Evolutionary conservation across 2,797 vertebrate genomes (phyloP).

Genomic region (Sebastes diaconus): DNA sequence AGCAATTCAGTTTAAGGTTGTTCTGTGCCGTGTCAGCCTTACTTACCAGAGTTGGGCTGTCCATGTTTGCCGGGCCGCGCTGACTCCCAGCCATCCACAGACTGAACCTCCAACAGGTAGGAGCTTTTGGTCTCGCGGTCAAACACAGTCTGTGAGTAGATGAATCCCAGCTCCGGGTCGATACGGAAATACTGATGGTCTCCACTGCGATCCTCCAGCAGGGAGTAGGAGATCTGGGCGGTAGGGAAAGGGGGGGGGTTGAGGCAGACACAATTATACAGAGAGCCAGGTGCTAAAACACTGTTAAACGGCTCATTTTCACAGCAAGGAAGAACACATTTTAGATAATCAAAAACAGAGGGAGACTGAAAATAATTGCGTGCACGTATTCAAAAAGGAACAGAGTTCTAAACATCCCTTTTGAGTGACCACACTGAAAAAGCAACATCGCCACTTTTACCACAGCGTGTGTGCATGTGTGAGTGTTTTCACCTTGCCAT

Average conservation of each 20-base stretch:
- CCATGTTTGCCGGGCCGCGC: constrained; percentile 88
- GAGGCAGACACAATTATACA: neutral
- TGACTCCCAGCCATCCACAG: constrained; percentile 88
- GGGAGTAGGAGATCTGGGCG: constrained; percentile 88
- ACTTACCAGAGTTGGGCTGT: constrained; percentile 89
- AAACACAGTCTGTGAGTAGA: constrained; percentile 87
- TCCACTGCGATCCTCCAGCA: constrained; percentile 87
- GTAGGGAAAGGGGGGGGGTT: neutral
- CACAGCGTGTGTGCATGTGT: neutral
- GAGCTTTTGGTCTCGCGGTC: constrained; percentile 90
- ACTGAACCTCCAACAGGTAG: constrained; percentile 90
- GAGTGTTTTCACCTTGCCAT: constrained; percentile 84
- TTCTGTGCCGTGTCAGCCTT: neutral
- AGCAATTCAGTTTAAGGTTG: neutral
- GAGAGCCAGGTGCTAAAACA: neutral
- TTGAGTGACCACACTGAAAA: accelerated
- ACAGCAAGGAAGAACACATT: neutral
- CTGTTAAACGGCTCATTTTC: neutral
- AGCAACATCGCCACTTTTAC: neutral
- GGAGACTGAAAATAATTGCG: neutral
- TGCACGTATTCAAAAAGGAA: neutral
- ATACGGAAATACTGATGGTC: constrained; percentile 87
- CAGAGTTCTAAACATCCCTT: neutral
- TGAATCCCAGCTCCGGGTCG: constrained; percentile 85
- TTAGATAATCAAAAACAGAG: neutral